phyloP scores from a whole-genome alignment of 2,888 invertebrate genomes.

The Apodemia hepburni region DNA sequence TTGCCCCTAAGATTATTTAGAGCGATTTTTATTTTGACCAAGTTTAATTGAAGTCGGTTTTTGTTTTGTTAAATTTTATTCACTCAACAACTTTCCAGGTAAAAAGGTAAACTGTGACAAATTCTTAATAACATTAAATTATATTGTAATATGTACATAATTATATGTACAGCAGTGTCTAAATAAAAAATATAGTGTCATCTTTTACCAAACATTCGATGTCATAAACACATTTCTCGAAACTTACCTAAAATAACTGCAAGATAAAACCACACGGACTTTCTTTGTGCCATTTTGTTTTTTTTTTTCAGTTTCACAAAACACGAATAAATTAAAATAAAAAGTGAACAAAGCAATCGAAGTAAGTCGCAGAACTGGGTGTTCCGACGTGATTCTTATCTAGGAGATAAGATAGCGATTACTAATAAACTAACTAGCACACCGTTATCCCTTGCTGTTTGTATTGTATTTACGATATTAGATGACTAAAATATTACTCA shows the following conservation, averaged over 20 bases:
- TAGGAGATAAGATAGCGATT: constrained; percentile 66
- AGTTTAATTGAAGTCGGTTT: too few relatives aligned
- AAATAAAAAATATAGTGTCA: too few relatives aligned
- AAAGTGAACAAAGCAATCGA: constrained; percentile 6
- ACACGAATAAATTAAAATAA: constrained; percentile 10
- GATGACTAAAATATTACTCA: constrained; percentile 13
- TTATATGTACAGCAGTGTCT: too few relatives aligned
- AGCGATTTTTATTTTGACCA: too few relatives aligned
- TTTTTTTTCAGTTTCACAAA: constrained; percentile 25
- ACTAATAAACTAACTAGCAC: constrained; percentile 41
- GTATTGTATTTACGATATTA: constrained; percentile 8
- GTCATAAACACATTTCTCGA: background rate
- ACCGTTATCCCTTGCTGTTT: background rate
- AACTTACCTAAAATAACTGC: constrained; percentile 73
- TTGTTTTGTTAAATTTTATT: too few relatives aligned
- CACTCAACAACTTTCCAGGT: too few relatives aligned
- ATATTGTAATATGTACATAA: too few relatives aligned
- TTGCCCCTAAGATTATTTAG: too few relatives aligned
- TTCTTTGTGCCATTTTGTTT: constrained; percentile 61
- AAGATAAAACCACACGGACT: constrained; percentile 69
- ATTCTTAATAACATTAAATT: too few relatives aligned
- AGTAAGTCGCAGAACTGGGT: constrained; percentile 46
- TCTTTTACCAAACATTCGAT: too few relatives aligned
- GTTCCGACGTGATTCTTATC: constrained; percentile 50
- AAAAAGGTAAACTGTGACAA: too few relatives aligned